Conservation (phyloP, 1,140 invertebrate species). For the Galendromus occidentalis region DNA sequence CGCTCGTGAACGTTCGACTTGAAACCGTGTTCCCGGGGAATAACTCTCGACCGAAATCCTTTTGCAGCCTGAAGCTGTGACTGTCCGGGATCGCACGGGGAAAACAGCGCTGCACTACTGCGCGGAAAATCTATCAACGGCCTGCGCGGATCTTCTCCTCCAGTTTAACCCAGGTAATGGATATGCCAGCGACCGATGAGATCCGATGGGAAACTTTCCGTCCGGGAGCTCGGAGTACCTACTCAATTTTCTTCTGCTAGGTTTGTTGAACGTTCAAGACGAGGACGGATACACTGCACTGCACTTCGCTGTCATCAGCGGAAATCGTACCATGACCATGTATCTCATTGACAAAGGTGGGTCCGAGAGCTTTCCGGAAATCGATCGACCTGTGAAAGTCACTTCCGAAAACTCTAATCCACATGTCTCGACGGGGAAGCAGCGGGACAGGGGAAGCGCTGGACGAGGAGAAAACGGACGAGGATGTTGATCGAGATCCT, state of each 20-base stretch:
- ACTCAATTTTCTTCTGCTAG: background rate
- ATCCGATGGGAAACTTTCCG: no score
- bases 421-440: no score
- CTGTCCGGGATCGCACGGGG: constrained; percentile 51
- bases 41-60: no score
- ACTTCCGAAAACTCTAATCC: constrained; percentile 15
- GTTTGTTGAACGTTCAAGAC: constrained; percentile 56
- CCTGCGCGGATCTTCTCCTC: constrained; percentile 40
- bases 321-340: constrained; percentile 50
- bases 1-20: no score
- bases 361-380: no score
- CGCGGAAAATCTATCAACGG: constrained; percentile 39
- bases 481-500: no score
- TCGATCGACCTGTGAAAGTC: background rate
- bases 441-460: no score
- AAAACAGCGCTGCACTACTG: constrained; percentile 83
- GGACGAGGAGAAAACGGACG: no score
- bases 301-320: constrained; percentile 76
- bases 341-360: constrained; percentile 48
- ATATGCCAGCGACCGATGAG: constrained; percentile 14
- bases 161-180: constrained; percentile 37
- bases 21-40: no score
- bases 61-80: constrained; percentile 33
- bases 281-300: constrained; percentile 81
- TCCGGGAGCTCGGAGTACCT: background rate